Evolutionary conservation across 2,797 vertebrate species (phyloP).

Genomic region (Garrulus glandarius): DNA sequence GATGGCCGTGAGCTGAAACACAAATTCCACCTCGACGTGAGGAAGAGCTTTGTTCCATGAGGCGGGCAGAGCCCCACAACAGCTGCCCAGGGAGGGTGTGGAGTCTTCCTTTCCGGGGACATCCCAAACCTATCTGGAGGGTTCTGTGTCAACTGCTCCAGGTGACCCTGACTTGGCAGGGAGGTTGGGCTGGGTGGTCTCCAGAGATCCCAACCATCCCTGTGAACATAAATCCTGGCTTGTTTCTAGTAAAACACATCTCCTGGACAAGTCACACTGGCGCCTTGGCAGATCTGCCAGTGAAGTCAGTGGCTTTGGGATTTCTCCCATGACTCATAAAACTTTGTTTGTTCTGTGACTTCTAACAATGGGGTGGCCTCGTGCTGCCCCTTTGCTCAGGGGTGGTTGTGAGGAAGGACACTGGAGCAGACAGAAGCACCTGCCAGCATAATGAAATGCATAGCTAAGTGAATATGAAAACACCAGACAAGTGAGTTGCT

Average conservation of each 20-base stretch:
- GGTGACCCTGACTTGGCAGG: not conserved
- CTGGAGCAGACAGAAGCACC: not conserved
- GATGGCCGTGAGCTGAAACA: not conserved
- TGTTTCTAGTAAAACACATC: not conserved
- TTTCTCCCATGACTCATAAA: not conserved
- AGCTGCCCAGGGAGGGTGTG: not conserved
- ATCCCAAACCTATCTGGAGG: not conserved
- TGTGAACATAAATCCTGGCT: not conserved
- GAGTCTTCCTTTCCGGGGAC: not conserved
- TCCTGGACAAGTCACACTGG: not conserved
- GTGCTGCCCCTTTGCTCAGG: not conserved
- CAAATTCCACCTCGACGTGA: not conserved
- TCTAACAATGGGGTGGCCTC: not conserved
- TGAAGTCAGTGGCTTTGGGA: not conserved
- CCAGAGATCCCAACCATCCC: not conserved
- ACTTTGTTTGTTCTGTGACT: not conserved
- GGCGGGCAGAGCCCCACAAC: not conserved
- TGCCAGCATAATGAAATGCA: slow-evolving; percentile 27
- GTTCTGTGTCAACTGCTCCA: not conserved
- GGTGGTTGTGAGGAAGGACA: not conserved
- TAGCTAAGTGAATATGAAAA: not conserved
- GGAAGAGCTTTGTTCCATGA: not conserved
- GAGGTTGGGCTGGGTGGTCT: not conserved
- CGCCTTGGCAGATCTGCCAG: not conserved
- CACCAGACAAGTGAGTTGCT: not conserved